Conservation (phyloP, 1,140 invertebrate species). For the Sweltsa coloradensis region DNA sequence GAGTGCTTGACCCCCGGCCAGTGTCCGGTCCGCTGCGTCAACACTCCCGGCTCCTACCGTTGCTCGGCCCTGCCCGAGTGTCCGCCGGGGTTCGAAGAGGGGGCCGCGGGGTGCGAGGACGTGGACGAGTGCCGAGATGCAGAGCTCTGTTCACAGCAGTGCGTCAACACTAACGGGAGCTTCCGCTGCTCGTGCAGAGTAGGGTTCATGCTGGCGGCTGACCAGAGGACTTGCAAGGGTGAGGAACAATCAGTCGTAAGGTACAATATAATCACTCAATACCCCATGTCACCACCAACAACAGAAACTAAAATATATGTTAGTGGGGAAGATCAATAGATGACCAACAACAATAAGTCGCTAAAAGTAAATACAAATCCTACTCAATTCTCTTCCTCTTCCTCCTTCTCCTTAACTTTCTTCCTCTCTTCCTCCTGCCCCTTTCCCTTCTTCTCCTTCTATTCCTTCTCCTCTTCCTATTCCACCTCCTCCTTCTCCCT, state of each 20-base stretch:
- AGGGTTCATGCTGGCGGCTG: conserved; percentile 18
- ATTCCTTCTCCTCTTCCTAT: neutral
- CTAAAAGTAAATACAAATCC: neutral
- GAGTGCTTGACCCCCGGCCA: conserved; percentile 40
- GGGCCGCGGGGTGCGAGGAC: conserved; percentile 20
- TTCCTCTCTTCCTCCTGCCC: neutral
- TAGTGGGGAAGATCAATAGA: neutral
- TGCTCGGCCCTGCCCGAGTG: conserved; percentile 22
- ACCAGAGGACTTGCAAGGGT: conserved; percentile 6
- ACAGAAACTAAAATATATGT: neutral
- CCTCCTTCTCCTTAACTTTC: neutral
- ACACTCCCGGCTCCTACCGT: conserved; percentile 40
- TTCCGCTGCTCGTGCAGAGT: conserved; percentile 24
- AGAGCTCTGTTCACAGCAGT: conserved; percentile 32
- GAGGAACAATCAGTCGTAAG: neutral
- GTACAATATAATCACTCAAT: neutral
- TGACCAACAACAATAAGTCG: neutral
- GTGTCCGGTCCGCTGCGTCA: conserved; percentile 40
- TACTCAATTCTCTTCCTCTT: neutral
- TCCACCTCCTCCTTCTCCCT: neutral
- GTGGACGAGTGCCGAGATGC: conserved; percentile 35
- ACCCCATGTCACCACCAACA: neutral
- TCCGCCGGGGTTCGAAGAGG: neutral
- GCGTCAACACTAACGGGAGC: conserved; percentile 31
- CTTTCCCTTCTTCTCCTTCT: neutral